Evolutionary conservation across 2,113 vertebrate genomes (phyloP).

Genomic region (Bufo gargarizans): DNA sequence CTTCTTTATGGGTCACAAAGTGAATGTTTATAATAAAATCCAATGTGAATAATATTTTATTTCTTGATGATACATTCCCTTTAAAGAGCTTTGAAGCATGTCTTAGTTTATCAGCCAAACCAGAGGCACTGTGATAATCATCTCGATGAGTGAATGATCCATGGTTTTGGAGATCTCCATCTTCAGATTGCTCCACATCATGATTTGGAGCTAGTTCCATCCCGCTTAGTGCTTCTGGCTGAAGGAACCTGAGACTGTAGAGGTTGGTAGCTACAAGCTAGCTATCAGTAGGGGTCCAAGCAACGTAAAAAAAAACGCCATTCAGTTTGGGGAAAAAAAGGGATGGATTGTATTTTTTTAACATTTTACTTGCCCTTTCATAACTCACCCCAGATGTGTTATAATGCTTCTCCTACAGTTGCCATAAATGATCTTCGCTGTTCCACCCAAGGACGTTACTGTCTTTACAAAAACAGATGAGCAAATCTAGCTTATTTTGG

Average conservation of each 20-base stretch:
- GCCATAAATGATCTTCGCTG: conserved; percentile 28
- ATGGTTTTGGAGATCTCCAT: too few species aligned
- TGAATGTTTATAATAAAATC: too few species aligned
- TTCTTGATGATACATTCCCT: too few species aligned
- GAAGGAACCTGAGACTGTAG: not conserved
- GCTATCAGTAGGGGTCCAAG: not conserved
- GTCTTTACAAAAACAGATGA: conserved; percentile 31
- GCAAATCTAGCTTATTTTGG: conserved; percentile 26
- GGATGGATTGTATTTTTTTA: not conserved
- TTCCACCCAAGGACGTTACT: conserved; percentile 22
- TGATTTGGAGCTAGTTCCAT: not conserved
- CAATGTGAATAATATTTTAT: too few species aligned
- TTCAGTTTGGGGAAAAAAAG: not conserved
- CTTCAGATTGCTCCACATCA: not conserved
- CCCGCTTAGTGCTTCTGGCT: not conserved
- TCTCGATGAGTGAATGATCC: too few species aligned
- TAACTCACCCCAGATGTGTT: conserved; percentile 27
- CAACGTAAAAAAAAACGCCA: not conserved
- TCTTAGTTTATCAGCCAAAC: too few species aligned
- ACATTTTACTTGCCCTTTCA: conserved; percentile 27
- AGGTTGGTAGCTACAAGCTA: not conserved
- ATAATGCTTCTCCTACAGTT: not conserved
- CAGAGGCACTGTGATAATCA: too few species aligned
- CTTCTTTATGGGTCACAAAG: too few species aligned
- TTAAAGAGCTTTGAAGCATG: too few species aligned